Percentiles rank a stretch among this genome's conserved stretches.
phyloP scores from a whole-genome alignment of 37 sponge, comb jelly and placozoan species.

The Oscarella lobularis region DNA sequence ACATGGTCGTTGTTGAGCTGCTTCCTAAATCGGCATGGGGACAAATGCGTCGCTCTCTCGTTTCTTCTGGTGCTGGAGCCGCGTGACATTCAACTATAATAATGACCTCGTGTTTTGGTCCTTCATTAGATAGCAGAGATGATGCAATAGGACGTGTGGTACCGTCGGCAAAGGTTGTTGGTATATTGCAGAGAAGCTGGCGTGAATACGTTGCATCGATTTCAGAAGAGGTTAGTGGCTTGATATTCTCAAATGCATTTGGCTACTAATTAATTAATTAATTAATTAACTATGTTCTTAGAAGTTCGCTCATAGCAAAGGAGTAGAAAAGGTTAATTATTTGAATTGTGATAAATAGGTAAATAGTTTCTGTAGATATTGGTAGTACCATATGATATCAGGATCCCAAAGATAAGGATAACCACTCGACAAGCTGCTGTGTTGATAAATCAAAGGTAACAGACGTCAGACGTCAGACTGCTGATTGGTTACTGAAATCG shows the following conservation, averaged over 20 bases:
- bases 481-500: not conserved
- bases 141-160: not conserved
- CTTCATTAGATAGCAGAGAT: not conserved
- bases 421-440: conserved; percentile 36
- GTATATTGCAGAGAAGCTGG: conserved; percentile 15
- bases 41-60: conserved; percentile 1
- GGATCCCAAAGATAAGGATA: conserved; percentile 51
- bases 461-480: not conserved
- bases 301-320: too few relatives aligned
- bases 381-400: conserved; percentile 47
- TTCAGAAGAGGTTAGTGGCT: conserved; percentile 16
- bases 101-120: conserved; percentile 2
- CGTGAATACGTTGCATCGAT: conserved; percentile 50
- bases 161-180: conserved; percentile 48
- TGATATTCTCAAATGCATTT: too few relatives aligned
- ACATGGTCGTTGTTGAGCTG: conserved; percentile 39
- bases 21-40: conserved; percentile 25
- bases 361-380: conserved; percentile 11
- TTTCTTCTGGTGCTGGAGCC: not conserved
- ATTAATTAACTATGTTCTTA: too few relatives aligned
- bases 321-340: too few relatives aligned
- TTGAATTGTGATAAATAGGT: too few relatives aligned
- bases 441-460: conserved; percentile 36
- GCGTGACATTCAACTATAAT: conserved; percentile 6
- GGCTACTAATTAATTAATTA: too few relatives aligned